Evolutionary conservation across 37 sponge, comb jelly and placozoan genomes (phyloP), one percentile per base, ranked within the genome.

Genomic region (Petrosia ficiformis): DNA sequence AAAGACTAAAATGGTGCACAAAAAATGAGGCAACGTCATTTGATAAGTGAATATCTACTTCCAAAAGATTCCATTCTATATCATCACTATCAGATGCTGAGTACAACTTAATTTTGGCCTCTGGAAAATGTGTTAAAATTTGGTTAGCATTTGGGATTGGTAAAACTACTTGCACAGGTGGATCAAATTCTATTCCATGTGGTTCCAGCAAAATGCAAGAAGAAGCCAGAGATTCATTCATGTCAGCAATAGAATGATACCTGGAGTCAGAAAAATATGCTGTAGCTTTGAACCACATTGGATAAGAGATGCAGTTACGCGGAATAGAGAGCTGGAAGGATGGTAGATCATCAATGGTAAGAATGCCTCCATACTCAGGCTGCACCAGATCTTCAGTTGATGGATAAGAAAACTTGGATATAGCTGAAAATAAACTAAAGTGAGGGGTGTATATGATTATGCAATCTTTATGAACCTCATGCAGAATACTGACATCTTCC

Each of bases 341-440:
- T 37, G 80, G 80, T 0, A 79, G 57, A 2, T 86, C 75, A 48
- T 67, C 80, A n/a, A 74, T 26, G 5, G 59, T 38, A 26, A 86
- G 68, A 1, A 32, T 1, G 21, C 61, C 81, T 24, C 76, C 75
- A 19, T 38, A 25, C 21, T 74, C 40, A 25, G 86, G 75, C 5
- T 10, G 3, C 31, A 75, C 42, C 31, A 14, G 28, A 32, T 56
- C 58, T 39, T 39, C n/a, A 38, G 68, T 3, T 1, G 70, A 70
- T 8, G 80, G 86, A 41, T 79, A 80, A 11, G 75, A 64, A 30
- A 33, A 29, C 8, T 29, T 24, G 0, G 67, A 22, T 0, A 79
- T 26, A 4, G 68, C 86, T 44, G 86, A 59, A 86, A 86, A 86
- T 32, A 86, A 42, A 54, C 86, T 86, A 59, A 86, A 86, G 37